Evolutionary conservation across 2,888 invertebrate species (phyloP).

Genomic region (Azorinus chamasolen): DNA sequence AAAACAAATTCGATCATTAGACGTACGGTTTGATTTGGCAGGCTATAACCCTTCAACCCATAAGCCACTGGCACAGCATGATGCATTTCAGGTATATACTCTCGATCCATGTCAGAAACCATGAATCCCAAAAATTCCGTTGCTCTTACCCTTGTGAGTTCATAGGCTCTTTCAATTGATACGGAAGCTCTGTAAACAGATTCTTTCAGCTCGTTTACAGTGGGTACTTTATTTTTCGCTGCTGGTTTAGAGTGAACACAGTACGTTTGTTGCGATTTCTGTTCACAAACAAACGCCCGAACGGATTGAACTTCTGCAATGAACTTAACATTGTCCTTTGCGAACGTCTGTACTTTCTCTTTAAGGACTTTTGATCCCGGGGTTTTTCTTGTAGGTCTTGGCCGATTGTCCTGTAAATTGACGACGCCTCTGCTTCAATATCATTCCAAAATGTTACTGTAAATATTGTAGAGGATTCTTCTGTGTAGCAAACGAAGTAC

Average conservation of each 20-base stretch:
- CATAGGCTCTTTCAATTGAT: not conserved
- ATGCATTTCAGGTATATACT: constrained; percentile 30
- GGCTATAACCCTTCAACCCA: constrained; percentile 40
- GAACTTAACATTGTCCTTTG: constrained; percentile 11
- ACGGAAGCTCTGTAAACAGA: no score
- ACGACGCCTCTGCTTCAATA: not conserved
- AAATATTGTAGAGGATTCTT: constrained; percentile 36
- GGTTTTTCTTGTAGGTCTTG: not conserved
- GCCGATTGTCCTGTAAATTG: not conserved
- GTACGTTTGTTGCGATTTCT: not conserved
- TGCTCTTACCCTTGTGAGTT: constrained; percentile 3
- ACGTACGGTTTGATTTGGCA: constrained; percentile 16
- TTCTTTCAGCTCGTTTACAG: not conserved
- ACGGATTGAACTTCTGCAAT: constrained; percentile 32
- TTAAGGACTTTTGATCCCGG: not conserved
- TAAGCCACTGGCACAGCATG: constrained; percentile 39
- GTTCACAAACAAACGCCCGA: not conserved
- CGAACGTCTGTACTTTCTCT: constrained; percentile 5
- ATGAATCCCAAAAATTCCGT: constrained; percentile 52
- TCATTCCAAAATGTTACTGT: constrained; percentile 7
- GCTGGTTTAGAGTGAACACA: not conserved
- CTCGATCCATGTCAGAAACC: constrained; percentile 40
- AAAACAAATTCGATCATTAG: constrained; percentile 26
- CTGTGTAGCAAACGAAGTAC: constrained; percentile 34
- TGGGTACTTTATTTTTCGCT: no score